These are phyloP conservation scores for Amphipoea lucens DNA, from an alignment of 2,888 invertebrate species.

Conservation along the genomic window DNA sequence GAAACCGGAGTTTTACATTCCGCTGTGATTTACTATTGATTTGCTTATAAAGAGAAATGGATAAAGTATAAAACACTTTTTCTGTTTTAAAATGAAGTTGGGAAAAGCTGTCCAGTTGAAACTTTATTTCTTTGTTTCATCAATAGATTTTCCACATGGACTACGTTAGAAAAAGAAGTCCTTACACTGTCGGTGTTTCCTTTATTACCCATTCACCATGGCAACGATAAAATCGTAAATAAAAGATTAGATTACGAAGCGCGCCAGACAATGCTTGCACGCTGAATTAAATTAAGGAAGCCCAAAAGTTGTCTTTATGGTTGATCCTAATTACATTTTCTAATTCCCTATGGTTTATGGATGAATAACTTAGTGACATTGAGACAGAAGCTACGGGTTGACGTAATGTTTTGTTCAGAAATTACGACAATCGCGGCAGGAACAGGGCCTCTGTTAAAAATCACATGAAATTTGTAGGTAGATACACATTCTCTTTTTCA, in stretches of 20 bases:
- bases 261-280: slow-evolving; percentile 29
- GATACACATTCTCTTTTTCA: background rate
- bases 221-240: slow-evolving; percentile 45
- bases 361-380: slow-evolving; percentile 33
- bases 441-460: background rate
- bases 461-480: background rate
- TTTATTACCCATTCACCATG: slow-evolving; percentile 9
- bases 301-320: slow-evolving; percentile 31
- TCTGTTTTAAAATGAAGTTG: background rate
- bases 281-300: slow-evolving; percentile 52
- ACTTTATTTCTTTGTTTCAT: background rate
- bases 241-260: slow-evolving; percentile 47
- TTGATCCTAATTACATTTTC: slow-evolving; percentile 36
- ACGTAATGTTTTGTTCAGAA: slow-evolving; percentile 2
- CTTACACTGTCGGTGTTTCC: background rate
- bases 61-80: background rate
- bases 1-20: slow-evolving; percentile 45
- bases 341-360: slow-evolving; percentile 19
- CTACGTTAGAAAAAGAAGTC: background rate
- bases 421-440: background rate
- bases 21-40: slow-evolving; percentile 38
- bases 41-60: background rate
- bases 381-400: background rate
- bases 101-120: background rate
- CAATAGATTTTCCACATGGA: background rate